Conservation (phyloP, 2,888 invertebrate species). For the Leptinotarsa tumamoca region DNA sequence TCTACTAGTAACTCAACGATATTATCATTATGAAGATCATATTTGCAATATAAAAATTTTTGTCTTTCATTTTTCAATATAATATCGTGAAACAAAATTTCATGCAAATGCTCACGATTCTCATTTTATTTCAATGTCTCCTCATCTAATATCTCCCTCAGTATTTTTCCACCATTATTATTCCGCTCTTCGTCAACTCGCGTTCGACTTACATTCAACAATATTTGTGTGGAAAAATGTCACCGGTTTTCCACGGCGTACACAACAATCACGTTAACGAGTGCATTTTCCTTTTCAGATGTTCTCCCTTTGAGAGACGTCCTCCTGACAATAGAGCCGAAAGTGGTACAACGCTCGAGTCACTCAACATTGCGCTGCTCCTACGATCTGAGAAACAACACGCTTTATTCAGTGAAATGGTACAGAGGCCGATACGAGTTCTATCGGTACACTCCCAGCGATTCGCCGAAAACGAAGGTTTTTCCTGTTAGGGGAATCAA, state of each 20-base stretch:
- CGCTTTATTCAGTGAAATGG: conserved; percentile 87
- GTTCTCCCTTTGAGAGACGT: conserved; percentile 79
- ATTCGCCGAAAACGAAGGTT: conserved; percentile 75
- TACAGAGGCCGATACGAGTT: conserved; percentile 87
- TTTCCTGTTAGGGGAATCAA: conserved; percentile 81
- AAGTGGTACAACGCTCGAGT: conserved; percentile 76
- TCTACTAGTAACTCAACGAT: too few species aligned
- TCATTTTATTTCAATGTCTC: not conserved
- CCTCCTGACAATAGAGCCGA: conserved; percentile 77
- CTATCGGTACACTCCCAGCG: conserved; percentile 84
- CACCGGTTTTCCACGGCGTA: not conserved
- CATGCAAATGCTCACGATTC: not conserved
- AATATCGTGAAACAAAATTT: not conserved
- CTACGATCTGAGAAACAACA: conserved; percentile 81
- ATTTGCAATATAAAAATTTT: too few species aligned
- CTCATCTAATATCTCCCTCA: not conserved
- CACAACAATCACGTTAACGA: conserved; percentile 14
- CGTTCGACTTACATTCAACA: not conserved
- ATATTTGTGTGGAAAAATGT: conserved; percentile 18
- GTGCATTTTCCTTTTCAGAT: conserved; percentile 63
- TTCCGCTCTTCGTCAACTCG: not conserved
- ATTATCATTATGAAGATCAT: too few species aligned
- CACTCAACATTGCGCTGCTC: conserved; percentile 79
- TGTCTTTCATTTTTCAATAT: too few species aligned
- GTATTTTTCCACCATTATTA: not conserved